Evolutionary conservation across 2,888 invertebrate genomes (phyloP), one percentile per base, ranked within the genome.

Genomic region (Cheilosia scutellata): DNA sequence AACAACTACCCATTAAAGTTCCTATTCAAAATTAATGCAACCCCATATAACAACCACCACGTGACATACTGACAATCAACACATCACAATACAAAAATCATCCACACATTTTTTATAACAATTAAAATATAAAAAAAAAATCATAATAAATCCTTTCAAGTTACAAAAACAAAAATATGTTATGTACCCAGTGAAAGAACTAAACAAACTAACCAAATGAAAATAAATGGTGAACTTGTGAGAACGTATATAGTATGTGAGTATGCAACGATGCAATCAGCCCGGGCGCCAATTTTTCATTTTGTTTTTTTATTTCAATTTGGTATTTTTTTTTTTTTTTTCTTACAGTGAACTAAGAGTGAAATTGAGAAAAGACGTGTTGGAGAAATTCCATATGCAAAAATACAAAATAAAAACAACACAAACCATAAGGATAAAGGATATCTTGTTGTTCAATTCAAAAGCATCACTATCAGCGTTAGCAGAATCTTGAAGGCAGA

Each of bases 401-500:
- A 55, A 53, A 55, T 9, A 51, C 51, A 33, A 62, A 60, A 27
- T 2, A 65, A 55, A 63, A 57, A 31, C 6, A 65, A 49, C 40
- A 51, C 25, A 47, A 49, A 72, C 11, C 11, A 37, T 11, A 58
- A n/a, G 47, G 47, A 20, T 68, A 65, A 29, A 53, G 27, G 53
- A 55, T 16, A 51, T 55, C 71, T 20, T 42, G 13, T 63, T 70
- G 20, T 58, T 75, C 20, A 33, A 55, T 68, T 47, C 27, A 63
- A 53, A 86, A 86, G 86, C 86, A 77, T 82, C 86, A 63, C 72
- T 82, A 71, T 76, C 60, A 82, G 86, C 86, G 82, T 63, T 37
- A 82, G 86, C 82, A 82, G 82, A 65, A 82, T 86, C 82, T 77
- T 82, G 86, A 82, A 86, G 86, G 86, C 86, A 86, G 82, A 68